Evolutionary conservation across 2,113 vertebrate species (phyloP).

Genomic region (Morone saxatilis): DNA sequence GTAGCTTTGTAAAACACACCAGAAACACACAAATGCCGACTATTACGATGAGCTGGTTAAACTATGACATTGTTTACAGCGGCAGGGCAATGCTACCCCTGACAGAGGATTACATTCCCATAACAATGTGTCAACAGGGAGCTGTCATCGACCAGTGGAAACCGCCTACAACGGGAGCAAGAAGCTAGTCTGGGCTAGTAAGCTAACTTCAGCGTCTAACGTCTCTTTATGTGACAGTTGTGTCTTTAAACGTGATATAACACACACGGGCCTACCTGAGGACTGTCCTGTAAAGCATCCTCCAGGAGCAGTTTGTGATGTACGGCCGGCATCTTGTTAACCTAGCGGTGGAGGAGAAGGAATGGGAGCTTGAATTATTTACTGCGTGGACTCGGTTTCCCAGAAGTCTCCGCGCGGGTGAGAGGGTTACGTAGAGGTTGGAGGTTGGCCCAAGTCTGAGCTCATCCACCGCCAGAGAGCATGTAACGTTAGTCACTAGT

Average conservation of each 20-base stretch:
- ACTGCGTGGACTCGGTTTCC: conserved; percentile 79
- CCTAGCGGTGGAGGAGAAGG: conserved; percentile 52
- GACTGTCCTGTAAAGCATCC: conserved; percentile 96
- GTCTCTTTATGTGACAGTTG: not conserved
- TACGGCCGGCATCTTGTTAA: conserved; percentile 92
- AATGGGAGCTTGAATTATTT: conserved; percentile 74
- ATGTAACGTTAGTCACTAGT: not conserved
- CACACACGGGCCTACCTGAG: conserved; percentile 88
- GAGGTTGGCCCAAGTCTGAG: conserved; percentile 47
- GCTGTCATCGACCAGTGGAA: conserved; percentile 71
- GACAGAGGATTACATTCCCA: conserved; percentile 10
- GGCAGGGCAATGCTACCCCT: not conserved
- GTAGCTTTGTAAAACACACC: conserved; percentile 24
- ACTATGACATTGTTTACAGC: not conserved
- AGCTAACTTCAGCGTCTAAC: conserved; percentile 19
- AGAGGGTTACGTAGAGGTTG: conserved; percentile 48
- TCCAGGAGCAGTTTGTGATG: conserved; percentile 96
- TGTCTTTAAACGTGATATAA: not conserved
- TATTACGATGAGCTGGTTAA: not conserved
- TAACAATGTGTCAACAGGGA: conserved; percentile 50
- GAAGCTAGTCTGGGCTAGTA: conserved; percentile 32
- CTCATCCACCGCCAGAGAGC: conserved; percentile 6
- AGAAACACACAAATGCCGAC: not conserved
- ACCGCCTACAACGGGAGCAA: conserved; percentile 38
- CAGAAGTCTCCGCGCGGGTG: conserved; percentile 62